These are phyloP conservation scores for Notiomystis cincta DNA, from an alignment of 2,113 vertebrate genomes.

Conservation along the genomic window DNA sequence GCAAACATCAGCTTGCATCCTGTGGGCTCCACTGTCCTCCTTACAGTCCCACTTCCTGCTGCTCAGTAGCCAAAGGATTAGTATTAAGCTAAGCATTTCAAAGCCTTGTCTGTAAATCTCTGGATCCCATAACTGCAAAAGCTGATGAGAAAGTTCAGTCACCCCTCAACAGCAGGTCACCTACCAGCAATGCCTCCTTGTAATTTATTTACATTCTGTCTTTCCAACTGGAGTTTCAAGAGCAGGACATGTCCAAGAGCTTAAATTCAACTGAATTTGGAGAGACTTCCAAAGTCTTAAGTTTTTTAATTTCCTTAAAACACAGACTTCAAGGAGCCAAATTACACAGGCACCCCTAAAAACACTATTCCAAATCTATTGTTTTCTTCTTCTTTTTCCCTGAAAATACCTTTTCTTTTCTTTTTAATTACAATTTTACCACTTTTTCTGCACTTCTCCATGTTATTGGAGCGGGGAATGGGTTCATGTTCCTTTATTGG, in stretches of 20 bases:
- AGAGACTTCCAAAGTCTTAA: not conserved
- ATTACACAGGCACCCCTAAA: not conserved
- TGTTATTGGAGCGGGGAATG: not conserved
- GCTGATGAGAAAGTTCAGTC: not conserved
- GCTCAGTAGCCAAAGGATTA: not conserved
- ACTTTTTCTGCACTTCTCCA: not conserved
- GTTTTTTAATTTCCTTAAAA: not conserved
- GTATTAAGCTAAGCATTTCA: not conserved
- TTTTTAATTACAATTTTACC: not conserved
- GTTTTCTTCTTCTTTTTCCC: not conserved
- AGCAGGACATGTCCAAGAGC: not conserved
- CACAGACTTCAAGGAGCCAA: not conserved
- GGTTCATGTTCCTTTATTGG: not conserved
- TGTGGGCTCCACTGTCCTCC: not conserved
- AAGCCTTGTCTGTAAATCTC: not conserved
- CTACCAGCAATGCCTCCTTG: not conserved
- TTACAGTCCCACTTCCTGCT: not conserved
- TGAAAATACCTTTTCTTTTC: not conserved
- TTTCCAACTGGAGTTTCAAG: not conserved
- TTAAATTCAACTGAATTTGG: not conserved
- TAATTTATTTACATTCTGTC: not conserved
- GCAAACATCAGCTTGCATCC: not conserved
- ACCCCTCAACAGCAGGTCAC: not conserved
- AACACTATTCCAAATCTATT: not conserved
- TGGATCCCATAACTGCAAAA: not conserved